Percentiles rank a stretch among this genome's conserved stretches.
Evolutionary conservation across 2,888 invertebrate genomes (phyloP).

Genomic region (Alviniconcha strummeri): DNA sequence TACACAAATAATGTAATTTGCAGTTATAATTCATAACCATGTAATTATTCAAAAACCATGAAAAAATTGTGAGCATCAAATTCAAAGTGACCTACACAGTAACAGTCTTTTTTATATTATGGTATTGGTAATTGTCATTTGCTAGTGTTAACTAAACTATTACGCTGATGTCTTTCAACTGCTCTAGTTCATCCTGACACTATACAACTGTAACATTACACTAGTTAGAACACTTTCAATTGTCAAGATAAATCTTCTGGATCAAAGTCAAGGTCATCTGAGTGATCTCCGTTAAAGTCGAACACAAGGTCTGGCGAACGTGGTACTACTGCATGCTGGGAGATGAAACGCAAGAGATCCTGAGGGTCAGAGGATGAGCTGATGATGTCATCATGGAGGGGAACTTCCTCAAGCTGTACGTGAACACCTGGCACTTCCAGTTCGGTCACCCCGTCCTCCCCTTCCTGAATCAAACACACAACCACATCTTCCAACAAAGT

Average conservation of each 20-base stretch:
- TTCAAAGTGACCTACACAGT: too few species aligned
- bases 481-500: conserved; percentile 36
- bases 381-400: conserved; percentile 48
- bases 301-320: conserved; percentile 4
- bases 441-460: conserved; percentile 51
- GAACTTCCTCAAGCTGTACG: conserved; percentile 53
- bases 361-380: conserved; percentile 51
- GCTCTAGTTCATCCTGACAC: too few species aligned
- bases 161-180: too few species aligned
- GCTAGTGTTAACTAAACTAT: too few species aligned
- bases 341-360: conserved; percentile 49
- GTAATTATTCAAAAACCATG: too few species aligned
- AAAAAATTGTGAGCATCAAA: too few species aligned
- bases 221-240: too few species aligned
- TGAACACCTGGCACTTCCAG: conserved; percentile 57
- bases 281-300: neutral
- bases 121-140: too few species aligned
- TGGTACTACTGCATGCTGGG: conserved; percentile 9
- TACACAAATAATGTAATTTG: too few species aligned
- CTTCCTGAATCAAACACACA: conserved; percentile 53
- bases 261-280: neutral
- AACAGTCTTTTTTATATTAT: too few species aligned
- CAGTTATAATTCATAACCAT: too few species aligned
- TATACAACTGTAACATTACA: too few species aligned
- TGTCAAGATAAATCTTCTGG: conserved; percentile 11